Conservation (phyloP, 2,888 invertebrate genomes). For the Eledona agricola region DNA sequence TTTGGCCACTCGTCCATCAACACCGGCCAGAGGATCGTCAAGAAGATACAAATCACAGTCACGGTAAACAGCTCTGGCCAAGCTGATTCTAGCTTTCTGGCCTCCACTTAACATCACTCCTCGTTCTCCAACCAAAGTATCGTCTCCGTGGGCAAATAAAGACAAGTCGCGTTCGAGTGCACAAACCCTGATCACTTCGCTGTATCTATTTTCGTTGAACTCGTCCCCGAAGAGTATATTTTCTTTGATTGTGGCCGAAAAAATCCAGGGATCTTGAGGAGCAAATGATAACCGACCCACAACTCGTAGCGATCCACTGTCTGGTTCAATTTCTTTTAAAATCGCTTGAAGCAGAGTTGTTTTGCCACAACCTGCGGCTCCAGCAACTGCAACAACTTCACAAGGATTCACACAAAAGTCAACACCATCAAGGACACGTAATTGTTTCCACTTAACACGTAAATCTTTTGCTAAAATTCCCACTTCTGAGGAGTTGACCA, state of each 20-base stretch:
- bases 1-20: slow-evolving; percentile 2
- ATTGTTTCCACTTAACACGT: background rate
- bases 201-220: background rate
- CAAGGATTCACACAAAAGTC: background rate
- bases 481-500: background rate
- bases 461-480: slow-evolving; percentile 1
- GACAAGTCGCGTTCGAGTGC: slow-evolving; percentile 4
- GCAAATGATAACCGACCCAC: slow-evolving; percentile 2
- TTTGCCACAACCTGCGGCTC: slow-evolving; percentile 14
- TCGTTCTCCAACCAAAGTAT: slow-evolving; percentile 13
- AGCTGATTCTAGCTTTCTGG: slow-evolving; percentile 20
- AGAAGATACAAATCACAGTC: slow-evolving; percentile 7
- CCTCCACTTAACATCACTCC: slow-evolving; percentile 19
- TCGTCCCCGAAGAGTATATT: slow-evolving; percentile 10
- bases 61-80: slow-evolving; percentile 14
- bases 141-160: slow-evolving; percentile 10
- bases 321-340: slow-evolving; percentile 1
- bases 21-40: slow-evolving; percentile 16
- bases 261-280: slow-evolving; percentile 18
- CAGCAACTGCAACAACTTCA: slow-evolving; percentile 2
- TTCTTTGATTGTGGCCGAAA: slow-evolving; percentile 7
- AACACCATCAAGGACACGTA: background rate
- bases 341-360: slow-evolving; percentile 6
- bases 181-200: slow-evolving; percentile 1
- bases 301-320: background rate